Evolutionary conservation across 2,888 invertebrate species (phyloP), one percentile per base, ranked within the genome.

Genomic region (Thecocarcelia acutangulata): DNA sequence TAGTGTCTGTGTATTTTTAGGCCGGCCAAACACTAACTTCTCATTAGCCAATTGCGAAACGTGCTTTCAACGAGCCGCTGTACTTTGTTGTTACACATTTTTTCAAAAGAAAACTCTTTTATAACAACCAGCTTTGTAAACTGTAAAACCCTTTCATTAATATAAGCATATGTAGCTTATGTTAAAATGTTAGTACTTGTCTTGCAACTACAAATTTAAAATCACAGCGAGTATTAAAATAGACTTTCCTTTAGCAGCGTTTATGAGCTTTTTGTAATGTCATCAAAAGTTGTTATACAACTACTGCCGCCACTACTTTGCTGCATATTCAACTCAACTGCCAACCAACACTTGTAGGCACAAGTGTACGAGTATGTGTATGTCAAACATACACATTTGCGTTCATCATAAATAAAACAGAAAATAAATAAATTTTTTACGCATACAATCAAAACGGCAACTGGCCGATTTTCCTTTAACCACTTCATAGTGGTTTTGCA

Each of bases 401-500:
- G 28, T 28, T 6, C n/a, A 12, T 15, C 1, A n/a, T 12, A 61
- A 15, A 15, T 46, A 61, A 46, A 6, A 28, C 44, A 48, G 19
- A 46, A 63, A 37, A 64, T 64, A 21, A 50, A 64, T 64, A 68
- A 54, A 68, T 33, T 13, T 44, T 56, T 28, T 48, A 40, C 37
- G 15, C 46, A 58, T 17, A 15, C 58, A 58, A 48, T 48, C 37
- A n/a, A n/a, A n/a, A 37, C 37, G 48, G 2, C 5, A 21, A 70
- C 21, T 48, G 37, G 37, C 37, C 58, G 12, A 48, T 63, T 54
- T 63, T 13, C 33, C 64, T 48, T 52, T 70, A 70, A 70, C 69
- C 69, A 70, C 69, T 70, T 70, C 37, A 12, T 37, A 46, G 58
- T 40, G 58, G 69, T 70, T 70, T 58, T 19, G 54, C 24, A 52